Evolutionary conservation across 2,888 invertebrate species (phyloP).

Genomic region (Margaritifera margaritifera): DNA sequence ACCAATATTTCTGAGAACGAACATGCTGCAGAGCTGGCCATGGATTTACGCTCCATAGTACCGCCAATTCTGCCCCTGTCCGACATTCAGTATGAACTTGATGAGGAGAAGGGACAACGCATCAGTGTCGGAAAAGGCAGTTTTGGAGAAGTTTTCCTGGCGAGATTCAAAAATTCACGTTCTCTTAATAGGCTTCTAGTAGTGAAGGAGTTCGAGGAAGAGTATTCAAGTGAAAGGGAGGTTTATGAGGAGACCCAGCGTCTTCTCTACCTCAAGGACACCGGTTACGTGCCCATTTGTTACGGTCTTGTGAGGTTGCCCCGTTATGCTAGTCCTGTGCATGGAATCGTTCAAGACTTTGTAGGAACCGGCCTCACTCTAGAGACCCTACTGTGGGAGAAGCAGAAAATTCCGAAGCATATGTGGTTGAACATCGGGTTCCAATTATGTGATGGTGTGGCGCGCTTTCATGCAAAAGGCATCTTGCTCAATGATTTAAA

Average conservation of each 20-base stretch:
- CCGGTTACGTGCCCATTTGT: constrained; percentile 34
- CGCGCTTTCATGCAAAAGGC: constrained; percentile 31
- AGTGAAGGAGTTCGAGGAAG: constrained; percentile 36
- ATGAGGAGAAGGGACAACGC: constrained; percentile 21
- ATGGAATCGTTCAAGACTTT: constrained; percentile 37
- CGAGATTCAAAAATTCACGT: constrained; percentile 23
- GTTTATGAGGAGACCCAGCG: constrained; percentile 31
- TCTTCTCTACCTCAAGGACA: constrained; percentile 29
- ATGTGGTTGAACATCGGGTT: constrained; percentile 28
- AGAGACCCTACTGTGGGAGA: constrained; percentile 35
- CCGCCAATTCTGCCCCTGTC: constrained; percentile 22
- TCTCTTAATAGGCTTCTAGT: constrained; percentile 27
- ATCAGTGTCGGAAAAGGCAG: constrained; percentile 34
- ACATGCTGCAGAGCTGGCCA: no score
- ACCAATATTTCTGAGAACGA: no score
- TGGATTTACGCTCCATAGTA: no score
- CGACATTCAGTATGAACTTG: constrained; percentile 25
- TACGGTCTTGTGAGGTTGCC: constrained; percentile 28
- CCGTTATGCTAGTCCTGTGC: constrained; percentile 7
- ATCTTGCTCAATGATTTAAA: constrained; percentile 40
- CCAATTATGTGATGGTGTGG: constrained; percentile 35
- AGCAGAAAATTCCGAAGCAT: constrained; percentile 20
- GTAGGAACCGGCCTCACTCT: constrained; percentile 31
- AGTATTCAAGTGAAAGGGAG: constrained; percentile 23
- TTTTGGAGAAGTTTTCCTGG: constrained; percentile 35